These are phyloP conservation scores for Bombus ignitus DNA, from an alignment of 1,140 invertebrate species.

Conservation along the genomic window DNA sequence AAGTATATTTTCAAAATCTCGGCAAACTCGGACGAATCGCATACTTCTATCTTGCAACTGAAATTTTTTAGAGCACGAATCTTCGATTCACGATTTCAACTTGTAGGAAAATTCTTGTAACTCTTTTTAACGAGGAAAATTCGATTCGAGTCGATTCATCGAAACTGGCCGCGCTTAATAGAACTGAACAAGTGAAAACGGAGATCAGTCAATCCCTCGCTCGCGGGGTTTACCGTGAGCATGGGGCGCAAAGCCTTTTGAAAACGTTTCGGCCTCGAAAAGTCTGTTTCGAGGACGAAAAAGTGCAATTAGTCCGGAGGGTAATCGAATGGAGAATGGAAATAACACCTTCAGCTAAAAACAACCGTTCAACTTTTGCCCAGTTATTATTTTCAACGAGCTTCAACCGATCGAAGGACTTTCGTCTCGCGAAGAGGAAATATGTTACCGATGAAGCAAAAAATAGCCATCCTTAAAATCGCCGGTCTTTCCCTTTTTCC, in stretches of 20 bases:
- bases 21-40: too few species aligned
- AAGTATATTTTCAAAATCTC: not conserved
- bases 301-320: constrained; percentile 30
- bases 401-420: not conserved
- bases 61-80: not conserved
- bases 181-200: constrained; percentile 22
- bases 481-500: not conserved
- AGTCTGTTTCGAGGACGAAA: constrained; percentile 10
- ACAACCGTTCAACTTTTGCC: not conserved
- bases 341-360: constrained; percentile 3
- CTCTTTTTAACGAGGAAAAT: constrained; percentile 3
- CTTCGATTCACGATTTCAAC: not conserved
- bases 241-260: constrained; percentile 2
- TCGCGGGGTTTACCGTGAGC: not conserved
- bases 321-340: constrained; percentile 8
- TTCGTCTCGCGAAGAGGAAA: not conserved
- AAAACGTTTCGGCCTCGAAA: not conserved
- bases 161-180: constrained; percentile 10
- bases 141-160: constrained; percentile 14
- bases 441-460: not conserved
- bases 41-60: too few species aligned
- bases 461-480: constrained; percentile 24
- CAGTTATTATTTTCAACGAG: not conserved
- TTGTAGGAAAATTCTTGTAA: not conserved
- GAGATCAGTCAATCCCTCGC: not conserved